phyloP scores from a whole-genome alignment of 1,140 invertebrate species.

The Holotrichia oblita region DNA sequence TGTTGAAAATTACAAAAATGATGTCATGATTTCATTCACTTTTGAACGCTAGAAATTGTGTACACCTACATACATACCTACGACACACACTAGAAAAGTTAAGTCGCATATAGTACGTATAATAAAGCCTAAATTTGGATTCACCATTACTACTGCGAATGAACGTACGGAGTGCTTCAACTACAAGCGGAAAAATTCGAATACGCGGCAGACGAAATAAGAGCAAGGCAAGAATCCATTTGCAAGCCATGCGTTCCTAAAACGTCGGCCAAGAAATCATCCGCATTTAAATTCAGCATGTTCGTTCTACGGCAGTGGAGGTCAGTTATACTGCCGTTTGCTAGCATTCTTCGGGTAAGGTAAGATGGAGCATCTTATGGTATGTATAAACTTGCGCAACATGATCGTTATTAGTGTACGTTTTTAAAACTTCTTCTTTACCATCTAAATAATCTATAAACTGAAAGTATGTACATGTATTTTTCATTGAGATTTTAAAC shows the following conservation, averaged over 20 bases:
- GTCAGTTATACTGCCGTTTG: background rate
- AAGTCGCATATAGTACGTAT: no score
- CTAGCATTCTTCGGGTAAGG: background rate
- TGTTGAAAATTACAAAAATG: no score
- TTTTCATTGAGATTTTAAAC: background rate
- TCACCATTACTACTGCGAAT: background rate
- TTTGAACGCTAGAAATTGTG: no score
- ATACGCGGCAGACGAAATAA: constrained; percentile 15
- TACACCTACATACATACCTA: no score
- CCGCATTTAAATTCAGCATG: constrained; percentile 26
- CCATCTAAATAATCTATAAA: background rate
- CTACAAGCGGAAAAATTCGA: background rate
- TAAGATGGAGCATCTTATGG: background rate
- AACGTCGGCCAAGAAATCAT: background rate
- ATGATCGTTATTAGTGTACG: background rate
- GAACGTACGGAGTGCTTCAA: background rate
- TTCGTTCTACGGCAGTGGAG: background rate
- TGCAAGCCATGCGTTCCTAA: background rate
- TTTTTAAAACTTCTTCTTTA: background rate
- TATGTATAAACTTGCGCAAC: background rate
- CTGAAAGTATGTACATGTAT: background rate
- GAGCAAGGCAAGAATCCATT: background rate
- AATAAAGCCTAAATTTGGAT: constrained; percentile 6
- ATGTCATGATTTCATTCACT: no score
- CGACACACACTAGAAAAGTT: no score